phyloP scores from a whole-genome alignment of 1,140 invertebrate species.

The Notospermus geniculatus region DNA sequence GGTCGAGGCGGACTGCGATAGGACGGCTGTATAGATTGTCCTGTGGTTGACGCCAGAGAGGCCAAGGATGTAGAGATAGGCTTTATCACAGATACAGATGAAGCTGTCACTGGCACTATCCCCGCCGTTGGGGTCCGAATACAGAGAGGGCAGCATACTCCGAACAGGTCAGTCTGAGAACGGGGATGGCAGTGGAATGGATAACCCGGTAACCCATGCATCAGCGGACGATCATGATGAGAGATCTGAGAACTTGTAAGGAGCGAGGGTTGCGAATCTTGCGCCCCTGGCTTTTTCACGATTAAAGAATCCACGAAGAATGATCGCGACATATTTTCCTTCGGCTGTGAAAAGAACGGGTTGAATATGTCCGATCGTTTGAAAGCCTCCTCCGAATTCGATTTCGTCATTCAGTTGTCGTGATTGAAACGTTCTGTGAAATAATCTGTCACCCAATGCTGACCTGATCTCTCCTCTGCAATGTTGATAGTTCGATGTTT shows the following conservation, averaged over 20 bases:
- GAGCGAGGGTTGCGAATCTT: neutral
- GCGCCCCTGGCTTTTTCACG: slow-evolving; percentile 12
- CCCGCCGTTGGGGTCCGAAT: neutral
- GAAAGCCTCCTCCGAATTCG: too few species aligned
- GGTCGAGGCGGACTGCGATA: neutral
- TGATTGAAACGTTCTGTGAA: too few species aligned
- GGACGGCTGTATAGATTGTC: neutral
- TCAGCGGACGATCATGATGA: neutral
- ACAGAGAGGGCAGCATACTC: slow-evolving; percentile 6
- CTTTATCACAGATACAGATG: slow-evolving; percentile 1
- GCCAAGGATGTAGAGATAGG: neutral
- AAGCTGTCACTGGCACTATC: slow-evolving; percentile 4
- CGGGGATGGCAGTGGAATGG: slow-evolving; percentile 3
- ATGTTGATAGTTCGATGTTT: too few species aligned
- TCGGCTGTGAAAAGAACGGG: too few species aligned
- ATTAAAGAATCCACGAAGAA: slow-evolving; percentile 41
- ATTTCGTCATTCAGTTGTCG: too few species aligned
- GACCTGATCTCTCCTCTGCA: too few species aligned
- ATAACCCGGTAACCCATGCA: neutral
- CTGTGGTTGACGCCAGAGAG: neutral
- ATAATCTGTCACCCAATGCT: too few species aligned
- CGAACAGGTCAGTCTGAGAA: neutral
- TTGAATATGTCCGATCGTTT: too few species aligned
- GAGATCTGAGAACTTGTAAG: neutral
- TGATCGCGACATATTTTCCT: slow-evolving; percentile 32